Percentiles rank a stretch among this genome's conserved stretches.
These are phyloP conservation scores for Zaprionus nigranus DNA, from an alignment of 1,140 invertebrate species.

Conservation along the genomic window DNA sequence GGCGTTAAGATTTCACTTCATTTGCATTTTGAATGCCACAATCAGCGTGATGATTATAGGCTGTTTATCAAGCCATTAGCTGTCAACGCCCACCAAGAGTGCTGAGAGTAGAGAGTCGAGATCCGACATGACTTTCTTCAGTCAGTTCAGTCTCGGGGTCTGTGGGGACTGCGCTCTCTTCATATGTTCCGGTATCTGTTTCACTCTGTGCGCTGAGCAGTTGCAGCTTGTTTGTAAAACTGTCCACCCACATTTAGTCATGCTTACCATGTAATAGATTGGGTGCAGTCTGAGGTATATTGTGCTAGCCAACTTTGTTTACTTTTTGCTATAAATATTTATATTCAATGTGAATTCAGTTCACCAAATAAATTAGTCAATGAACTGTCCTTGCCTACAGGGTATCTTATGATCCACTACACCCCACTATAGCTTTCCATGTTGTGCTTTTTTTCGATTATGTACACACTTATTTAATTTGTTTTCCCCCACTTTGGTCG, in stretches of 20 bases:
- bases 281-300: background rate
- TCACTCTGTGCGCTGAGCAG: conserved; percentile 2
- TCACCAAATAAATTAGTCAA: too few species aligned
- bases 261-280: background rate
- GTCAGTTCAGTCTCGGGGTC: conserved; percentile 2
- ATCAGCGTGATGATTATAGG: conserved; percentile 35
- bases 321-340: background rate
- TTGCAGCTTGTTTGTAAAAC: conserved; percentile 24
- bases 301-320: background rate
- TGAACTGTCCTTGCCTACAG: background rate
- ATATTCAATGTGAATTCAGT: background rate
- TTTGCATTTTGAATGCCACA: conserved; percentile 53
- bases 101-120: conserved; percentile 32
- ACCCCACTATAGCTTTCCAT: background rate
- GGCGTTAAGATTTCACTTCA: conserved; percentile 49
- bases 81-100: conserved; percentile 43
- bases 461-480: conserved; percentile 34
- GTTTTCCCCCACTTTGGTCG: conserved; percentile 29
- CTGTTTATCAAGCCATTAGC: conserved; percentile 54
- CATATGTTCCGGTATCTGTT: conserved; percentile 10
- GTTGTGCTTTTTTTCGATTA: background rate
- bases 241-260: conserved; percentile 24
- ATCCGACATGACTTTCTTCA: conserved; percentile 24
- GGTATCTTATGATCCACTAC: background rate
- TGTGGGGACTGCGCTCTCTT: background rate